Evolutionary conservation across 2,888 invertebrate genomes (phyloP), one percentile per base, ranked within the genome.

Genomic region (Andrena haemorrhoa): DNA sequence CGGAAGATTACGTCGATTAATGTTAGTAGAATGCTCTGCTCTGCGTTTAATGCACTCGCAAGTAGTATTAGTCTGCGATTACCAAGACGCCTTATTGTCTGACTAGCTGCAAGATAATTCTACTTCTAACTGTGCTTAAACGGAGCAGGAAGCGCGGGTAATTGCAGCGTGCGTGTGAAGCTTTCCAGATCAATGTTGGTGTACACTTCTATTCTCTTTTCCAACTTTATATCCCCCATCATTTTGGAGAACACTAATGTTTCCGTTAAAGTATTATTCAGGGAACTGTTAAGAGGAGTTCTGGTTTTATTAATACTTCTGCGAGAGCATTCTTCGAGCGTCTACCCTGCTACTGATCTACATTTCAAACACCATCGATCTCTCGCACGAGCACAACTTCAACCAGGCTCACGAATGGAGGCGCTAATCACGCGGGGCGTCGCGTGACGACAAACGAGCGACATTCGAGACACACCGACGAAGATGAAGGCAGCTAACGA

Each of bases 371-470:
- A 16, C 16, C 61, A 77, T 78, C 71, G 78, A 78, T 68, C 65
- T 73, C 12, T 35, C 47, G 7, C 49, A 6, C 33, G 49, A 1
- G 58, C 20, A 31, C 63, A 68, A 64, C 73, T 58, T 51, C 63
- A 72, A 72, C 78, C 35, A 35, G 56, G 20, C 53, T 49, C 56
- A 20, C 49, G 68, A 64, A 77, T 64, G 68, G 53, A 72, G 51
- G 68, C 72, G 66, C 68, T 78, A 80, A 80, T 80, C 72, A 80
- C 78, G 63, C 68, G 10, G 41, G 51, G 68, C 56, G 58, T 78
- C 80, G 72, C 63, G 68, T 73, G 66, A 68, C 80, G 66, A 73
- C 78, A 81, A 81, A 81, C 80, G 80, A 81, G 68, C 80, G 80
- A 79, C 79, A 79, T 81, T 81, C 68, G 78, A 79, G 80, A 81